A percentile compares a stretch with the other conserved stretches of the same genome.
These are phyloP conservation scores for Trachelus stipa DNA, from an alignment of 2,888 invertebrate genomes.

Conservation along the genomic window DNA sequence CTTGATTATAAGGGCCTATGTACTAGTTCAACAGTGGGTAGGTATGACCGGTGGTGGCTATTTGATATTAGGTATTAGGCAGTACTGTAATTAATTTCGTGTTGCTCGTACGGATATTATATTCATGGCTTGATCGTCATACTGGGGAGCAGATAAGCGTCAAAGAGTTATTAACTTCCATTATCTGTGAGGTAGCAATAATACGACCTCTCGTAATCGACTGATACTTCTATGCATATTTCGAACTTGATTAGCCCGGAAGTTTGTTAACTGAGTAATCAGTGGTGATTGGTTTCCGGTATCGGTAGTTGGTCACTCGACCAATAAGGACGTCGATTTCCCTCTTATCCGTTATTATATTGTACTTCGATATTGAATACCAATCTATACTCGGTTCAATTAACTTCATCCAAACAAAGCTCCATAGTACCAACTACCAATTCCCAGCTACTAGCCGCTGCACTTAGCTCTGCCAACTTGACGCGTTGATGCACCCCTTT, in stretches of 20 bases:
- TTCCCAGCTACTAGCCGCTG: background rate
- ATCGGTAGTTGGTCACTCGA: background rate
- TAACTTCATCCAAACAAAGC: background rate
- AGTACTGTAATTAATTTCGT: constrained; percentile 3
- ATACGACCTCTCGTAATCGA: constrained; percentile 6
- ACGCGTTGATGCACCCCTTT: background rate
- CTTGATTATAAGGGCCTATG: background rate
- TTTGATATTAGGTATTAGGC: background rate
- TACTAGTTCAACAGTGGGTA: background rate
- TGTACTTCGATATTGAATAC: background rate
- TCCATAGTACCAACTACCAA: background rate
- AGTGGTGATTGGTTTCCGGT: constrained; percentile 6
- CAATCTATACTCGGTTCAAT: background rate
- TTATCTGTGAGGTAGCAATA: constrained; percentile 29
- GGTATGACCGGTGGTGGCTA: background rate
- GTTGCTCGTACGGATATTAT: constrained; percentile 5
- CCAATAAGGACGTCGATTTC: background rate
- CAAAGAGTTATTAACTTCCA: constrained; percentile 44
- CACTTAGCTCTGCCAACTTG: background rate
- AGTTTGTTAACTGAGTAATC: background rate
- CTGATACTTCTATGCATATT: constrained; percentile 11
- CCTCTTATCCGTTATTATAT: background rate
- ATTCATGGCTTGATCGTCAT: constrained; percentile 7
- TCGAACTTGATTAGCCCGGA: constrained; percentile 1
- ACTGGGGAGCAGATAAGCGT: constrained; percentile 8